Evolutionary conservation across 2,797 vertebrate species (phyloP).

Genomic region (Emydoidea blandingii): DNA sequence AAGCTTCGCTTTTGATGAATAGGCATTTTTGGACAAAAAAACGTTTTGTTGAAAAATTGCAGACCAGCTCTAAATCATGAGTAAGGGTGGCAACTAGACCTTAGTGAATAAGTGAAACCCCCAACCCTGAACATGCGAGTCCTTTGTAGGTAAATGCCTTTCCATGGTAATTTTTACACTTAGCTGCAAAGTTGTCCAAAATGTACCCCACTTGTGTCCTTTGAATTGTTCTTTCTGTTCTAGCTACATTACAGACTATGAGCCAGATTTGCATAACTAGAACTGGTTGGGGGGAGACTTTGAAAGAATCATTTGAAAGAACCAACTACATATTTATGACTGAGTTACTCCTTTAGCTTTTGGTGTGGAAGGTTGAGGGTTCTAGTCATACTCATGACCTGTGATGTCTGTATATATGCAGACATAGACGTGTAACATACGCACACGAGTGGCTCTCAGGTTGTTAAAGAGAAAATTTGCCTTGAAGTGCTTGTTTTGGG

Average conservation of each 20-base stretch:
- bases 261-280: neutral
- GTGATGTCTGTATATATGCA: too few species aligned
- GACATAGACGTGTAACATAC: too few species aligned
- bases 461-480: too few species aligned
- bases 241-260: neutral
- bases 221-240: neutral
- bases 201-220: neutral
- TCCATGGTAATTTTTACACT: neutral
- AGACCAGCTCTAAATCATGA: neutral
- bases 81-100: neutral
- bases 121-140: neutral
- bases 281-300: neutral
- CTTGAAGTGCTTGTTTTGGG: too few species aligned
- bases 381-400: too few species aligned
- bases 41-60: neutral
- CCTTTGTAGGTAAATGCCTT: neutral
- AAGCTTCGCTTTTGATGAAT: neutral
- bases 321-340: too few species aligned
- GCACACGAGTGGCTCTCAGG: too few species aligned
- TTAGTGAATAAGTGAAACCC: neutral
- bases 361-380: too few species aligned
- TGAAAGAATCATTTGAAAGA: neutral
- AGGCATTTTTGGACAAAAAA: neutral
- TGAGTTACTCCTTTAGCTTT: too few species aligned
- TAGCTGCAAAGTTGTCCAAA: neutral